Conservation (phyloP, 2,113 vertebrate species). For the Illadopsis cleaveri region DNA sequence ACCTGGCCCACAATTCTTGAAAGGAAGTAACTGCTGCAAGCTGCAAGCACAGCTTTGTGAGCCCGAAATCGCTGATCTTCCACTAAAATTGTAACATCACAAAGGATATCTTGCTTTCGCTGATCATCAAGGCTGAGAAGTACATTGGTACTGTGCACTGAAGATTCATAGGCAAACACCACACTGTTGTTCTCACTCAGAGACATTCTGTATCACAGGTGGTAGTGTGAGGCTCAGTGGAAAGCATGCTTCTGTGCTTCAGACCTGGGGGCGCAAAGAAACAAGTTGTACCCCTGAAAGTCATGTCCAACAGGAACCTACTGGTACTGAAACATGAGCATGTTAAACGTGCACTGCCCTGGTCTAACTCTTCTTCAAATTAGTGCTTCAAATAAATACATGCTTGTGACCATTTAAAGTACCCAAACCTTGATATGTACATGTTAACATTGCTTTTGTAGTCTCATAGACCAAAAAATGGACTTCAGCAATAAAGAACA, state of each 20-base stretch:
- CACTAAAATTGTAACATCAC: conserved; percentile 85
- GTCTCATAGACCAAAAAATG: neutral
- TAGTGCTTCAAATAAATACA: neutral
- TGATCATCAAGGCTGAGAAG: conserved; percentile 79
- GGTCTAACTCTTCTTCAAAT: neutral
- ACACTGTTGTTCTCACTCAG: conserved; percentile 72
- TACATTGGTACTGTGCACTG: conserved; percentile 74
- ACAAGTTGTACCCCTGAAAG: neutral
- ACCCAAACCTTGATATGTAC: neutral
- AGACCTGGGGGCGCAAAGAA: conserved; percentile 42
- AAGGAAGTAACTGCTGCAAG: conserved; percentile 90
- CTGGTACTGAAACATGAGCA: neutral
- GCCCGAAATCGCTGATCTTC: conserved; percentile 85
- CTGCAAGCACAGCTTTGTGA: conserved; percentile 88
- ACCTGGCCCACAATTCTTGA: conserved; percentile 74
- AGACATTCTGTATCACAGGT: conserved; percentile 75
- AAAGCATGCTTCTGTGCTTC: conserved; percentile 75
- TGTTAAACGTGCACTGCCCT: neutral
- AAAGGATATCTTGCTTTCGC: conserved; percentile 76
- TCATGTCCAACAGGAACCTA: neutral
- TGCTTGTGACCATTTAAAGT: neutral
- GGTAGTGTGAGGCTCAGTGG: conserved; percentile 36
- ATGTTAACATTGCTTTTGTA: neutral
- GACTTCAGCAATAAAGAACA: neutral
- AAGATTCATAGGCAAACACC: conserved; percentile 80